A percentile compares a stretch with the other conserved stretches of the same genome.
Evolutionary conservation across 2,888 invertebrate species (phyloP).

Genomic region (Dioctria linearis): DNA sequence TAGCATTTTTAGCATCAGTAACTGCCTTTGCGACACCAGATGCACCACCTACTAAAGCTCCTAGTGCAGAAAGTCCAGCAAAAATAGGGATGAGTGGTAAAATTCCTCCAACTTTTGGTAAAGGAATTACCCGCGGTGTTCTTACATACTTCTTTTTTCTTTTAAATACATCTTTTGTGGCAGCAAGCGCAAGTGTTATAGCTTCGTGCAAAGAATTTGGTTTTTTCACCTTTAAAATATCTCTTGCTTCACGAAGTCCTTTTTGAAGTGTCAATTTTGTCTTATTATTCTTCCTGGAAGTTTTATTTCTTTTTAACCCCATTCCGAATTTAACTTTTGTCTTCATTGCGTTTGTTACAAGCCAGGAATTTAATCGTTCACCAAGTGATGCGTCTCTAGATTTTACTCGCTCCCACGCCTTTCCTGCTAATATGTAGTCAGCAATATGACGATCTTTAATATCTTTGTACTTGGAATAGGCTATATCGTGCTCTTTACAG

Average conservation of each 20-base stretch:
- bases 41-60: slow-evolving; percentile 65
- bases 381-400: slow-evolving; percentile 1
- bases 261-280: slow-evolving; percentile 11
- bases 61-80: too few species aligned
- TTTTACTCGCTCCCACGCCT: too few species aligned
- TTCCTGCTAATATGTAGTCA: too few species aligned
- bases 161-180: too few species aligned
- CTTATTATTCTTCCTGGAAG: not conserved
- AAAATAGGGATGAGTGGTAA: too few species aligned
- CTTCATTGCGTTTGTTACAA: too few species aligned
- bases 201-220: too few species aligned
- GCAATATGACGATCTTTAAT: not conserved
- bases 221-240: not conserved
- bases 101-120: too few species aligned
- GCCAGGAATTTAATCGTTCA: slow-evolving; percentile 55
- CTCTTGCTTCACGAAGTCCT: slow-evolving; percentile 50
- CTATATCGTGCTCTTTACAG: slow-evolving; percentile 53
- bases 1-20: slow-evolving; percentile 64
- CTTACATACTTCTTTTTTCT: too few species aligned
- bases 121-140: too few species aligned
- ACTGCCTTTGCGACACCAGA: slow-evolving; percentile 66
- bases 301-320: slow-evolving; percentile 44
- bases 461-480: slow-evolving; percentile 52
- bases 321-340: slow-evolving; percentile 52
- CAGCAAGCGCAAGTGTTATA: too few species aligned